Evolutionary conservation across 1,140 invertebrate genomes (phyloP).

Genomic region (Monochamus saltuarius): DNA sequence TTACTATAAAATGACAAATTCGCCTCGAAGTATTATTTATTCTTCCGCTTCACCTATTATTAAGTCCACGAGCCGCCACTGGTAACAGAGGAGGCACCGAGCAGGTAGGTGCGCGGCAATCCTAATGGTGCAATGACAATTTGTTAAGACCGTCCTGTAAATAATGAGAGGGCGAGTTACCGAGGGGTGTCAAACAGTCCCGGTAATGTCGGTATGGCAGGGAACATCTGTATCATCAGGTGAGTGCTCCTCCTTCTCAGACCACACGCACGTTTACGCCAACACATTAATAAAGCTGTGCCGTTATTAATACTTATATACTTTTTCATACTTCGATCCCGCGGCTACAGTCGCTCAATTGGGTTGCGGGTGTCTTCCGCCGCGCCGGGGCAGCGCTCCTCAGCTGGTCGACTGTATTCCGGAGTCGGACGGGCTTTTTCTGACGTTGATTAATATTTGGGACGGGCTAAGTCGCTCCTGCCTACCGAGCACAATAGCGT

Average conservation of each 20-base stretch:
- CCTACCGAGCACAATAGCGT: slow-evolving; percentile 45
- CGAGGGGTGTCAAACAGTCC: slow-evolving; percentile 33
- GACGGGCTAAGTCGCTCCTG: slow-evolving; percentile 43
- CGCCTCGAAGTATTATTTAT: too few species aligned
- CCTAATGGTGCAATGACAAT: slow-evolving; percentile 37
- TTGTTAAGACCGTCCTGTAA: slow-evolving; percentile 21
- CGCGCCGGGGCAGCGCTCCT: background rate
- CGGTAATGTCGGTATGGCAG: slow-evolving; percentile 19
- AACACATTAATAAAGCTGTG: slow-evolving; percentile 48
- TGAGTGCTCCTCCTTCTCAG: slow-evolving; percentile 35
- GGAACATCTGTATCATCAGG: slow-evolving; percentile 41
- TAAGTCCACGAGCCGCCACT: too few species aligned
- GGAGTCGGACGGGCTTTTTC: slow-evolving; percentile 30
- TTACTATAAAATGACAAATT: too few species aligned
- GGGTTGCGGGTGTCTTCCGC: slow-evolving; percentile 2
- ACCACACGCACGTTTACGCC: slow-evolving; percentile 48
- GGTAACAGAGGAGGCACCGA: too few species aligned
- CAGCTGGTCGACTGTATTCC: slow-evolving; percentile 31
- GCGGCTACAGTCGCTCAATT: slow-evolving; percentile 38
- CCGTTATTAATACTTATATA: slow-evolving; percentile 50
- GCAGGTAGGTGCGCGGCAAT: background rate
- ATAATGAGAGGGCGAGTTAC: slow-evolving; percentile 29
- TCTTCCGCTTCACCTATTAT: too few species aligned
- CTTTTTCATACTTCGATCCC: slow-evolving; percentile 45
- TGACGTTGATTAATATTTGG: slow-evolving; percentile 52